Conservation (phyloP, 2,888 invertebrate genomes). For the Blera fallax region DNA sequence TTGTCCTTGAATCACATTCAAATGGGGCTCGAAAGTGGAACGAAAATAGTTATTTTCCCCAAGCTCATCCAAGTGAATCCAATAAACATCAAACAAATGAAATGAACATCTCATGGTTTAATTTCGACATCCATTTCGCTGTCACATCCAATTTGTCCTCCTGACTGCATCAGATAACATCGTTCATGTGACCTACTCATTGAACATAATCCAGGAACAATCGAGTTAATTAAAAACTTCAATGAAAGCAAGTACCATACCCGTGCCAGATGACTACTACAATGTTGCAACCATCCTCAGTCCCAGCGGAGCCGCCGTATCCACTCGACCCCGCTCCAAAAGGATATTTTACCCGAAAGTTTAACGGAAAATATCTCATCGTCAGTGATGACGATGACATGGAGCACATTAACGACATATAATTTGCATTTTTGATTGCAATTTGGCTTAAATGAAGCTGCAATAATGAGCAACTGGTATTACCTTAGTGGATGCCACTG, state of each 20-base stretch:
- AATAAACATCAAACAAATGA: background rate
- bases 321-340: background rate
- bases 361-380: constrained; percentile 3
- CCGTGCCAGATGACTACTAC: background rate
- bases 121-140: background rate
- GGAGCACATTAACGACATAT: constrained; percentile 35
- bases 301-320: background rate
- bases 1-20: no score
- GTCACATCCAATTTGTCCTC: background rate
- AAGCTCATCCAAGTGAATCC: background rate
- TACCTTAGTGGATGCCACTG: constrained; percentile 11
- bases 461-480: constrained; percentile 45
- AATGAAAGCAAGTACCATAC: background rate
- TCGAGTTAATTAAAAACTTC: constrained; percentile 46
- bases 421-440: constrained; percentile 62
- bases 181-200: constrained; percentile 19
- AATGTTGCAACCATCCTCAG: background rate
- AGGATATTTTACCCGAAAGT: constrained; percentile 23
- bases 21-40: no score
- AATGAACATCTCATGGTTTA: background rate
- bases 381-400: background rate
- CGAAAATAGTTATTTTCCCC: no score
- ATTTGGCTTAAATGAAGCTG: constrained; percentile 58
- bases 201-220: constrained; percentile 6
- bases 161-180: background rate